Percentiles rank a stretch among this genome's conserved stretches.
These are phyloP conservation scores for Kuschelorhynchus macadamiae DNA, from an alignment of 2,888 invertebrate species.

Conservation along the genomic window DNA sequence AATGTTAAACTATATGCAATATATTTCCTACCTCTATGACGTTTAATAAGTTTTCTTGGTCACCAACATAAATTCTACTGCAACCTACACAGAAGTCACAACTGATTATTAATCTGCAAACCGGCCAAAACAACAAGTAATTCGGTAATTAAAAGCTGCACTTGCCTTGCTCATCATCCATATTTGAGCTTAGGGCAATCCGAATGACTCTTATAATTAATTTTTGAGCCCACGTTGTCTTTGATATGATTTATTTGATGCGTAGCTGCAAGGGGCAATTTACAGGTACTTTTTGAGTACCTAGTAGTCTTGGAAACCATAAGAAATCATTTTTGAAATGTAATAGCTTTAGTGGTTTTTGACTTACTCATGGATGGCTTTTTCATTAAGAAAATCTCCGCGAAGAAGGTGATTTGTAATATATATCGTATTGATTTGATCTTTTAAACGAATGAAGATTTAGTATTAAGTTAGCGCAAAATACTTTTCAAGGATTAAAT, in stretches of 20 bases:
- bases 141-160: constrained; percentile 44
- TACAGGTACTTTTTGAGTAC: constrained; percentile 6
- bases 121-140: constrained; percentile 25
- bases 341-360: no score
- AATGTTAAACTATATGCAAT: no score
- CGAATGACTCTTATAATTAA: constrained; percentile 39
- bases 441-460: no score
- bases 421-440: no score
- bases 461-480: no score
- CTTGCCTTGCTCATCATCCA: constrained; percentile 32
- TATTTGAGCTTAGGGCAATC: constrained; percentile 24
- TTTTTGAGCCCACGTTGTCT: constrained; percentile 41
- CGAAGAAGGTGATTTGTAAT: no score
- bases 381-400: no score
- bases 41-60: no score
- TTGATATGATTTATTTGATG: constrained; percentile 33
- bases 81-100: constrained; percentile 22
- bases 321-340: no score
- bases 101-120: constrained; percentile 18
- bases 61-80: constrained; percentile 6
- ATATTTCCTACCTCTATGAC: no score
- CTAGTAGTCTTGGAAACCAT: not conserved
- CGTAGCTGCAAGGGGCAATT: constrained; percentile 18
- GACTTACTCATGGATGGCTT: no score
- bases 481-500: no score